Percentiles rank a stretch among this genome's conserved stretches.
Conservation (phyloP, 2,888 invertebrate genomes). For the Willowsia nigromaculata region DNA sequence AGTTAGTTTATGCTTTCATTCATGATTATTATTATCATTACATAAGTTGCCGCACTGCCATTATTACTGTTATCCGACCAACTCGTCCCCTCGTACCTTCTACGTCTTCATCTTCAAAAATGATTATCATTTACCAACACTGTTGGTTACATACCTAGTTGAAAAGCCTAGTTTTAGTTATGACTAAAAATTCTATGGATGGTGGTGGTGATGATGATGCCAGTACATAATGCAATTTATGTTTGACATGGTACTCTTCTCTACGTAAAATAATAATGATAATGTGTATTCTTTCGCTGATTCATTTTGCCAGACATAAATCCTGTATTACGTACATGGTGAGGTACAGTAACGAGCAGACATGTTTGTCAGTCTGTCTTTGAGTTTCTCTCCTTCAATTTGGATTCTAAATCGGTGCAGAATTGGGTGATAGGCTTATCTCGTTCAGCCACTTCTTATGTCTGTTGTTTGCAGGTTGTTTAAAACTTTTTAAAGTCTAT, state of each 20-base stretch:
- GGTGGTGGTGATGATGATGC: background rate
- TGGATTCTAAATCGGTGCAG: no score
- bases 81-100: background rate
- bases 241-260: background rate
- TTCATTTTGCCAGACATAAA: constrained; percentile 17
- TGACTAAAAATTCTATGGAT: constrained; percentile 4
- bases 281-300: no score
- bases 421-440: no score
- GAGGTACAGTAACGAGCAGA: background rate
- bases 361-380: constrained; percentile 34
- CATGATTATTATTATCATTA: background rate
- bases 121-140: background rate
- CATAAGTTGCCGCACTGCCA: background rate
- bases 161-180: constrained; percentile 10
- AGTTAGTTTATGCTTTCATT: background rate
- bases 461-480: no score
- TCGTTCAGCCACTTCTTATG: no score
- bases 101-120: background rate
- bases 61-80: background rate
- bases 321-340: no score
- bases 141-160: background rate
- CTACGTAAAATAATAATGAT: background rate
- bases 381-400: no score
- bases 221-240: constrained; percentile 12
- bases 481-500: no score